A percentile compares a stretch with the other conserved stretches of the same genome.
phyloP scores from a whole-genome alignment of 2,797 vertebrate species.

The Pipistrellus pygmaeus region DNA sequence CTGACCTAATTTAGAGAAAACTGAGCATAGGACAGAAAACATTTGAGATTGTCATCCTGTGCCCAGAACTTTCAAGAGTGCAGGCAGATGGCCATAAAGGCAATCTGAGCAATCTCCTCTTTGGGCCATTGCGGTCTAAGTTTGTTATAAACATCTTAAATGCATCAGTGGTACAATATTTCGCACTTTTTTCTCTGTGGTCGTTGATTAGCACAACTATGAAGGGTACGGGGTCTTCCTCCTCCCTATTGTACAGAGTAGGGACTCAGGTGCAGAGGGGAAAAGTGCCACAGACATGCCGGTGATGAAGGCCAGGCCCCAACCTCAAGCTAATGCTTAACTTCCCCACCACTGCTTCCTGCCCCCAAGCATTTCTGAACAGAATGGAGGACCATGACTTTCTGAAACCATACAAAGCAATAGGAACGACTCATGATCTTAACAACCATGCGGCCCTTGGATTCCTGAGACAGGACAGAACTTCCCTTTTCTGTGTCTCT shows the following conservation, averaged over 20 bases:
- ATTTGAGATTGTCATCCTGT: neutral
- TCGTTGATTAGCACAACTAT: neutral
- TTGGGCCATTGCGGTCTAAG: neutral
- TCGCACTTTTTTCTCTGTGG: neutral
- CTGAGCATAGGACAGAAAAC: neutral
- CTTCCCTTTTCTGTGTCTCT: neutral
- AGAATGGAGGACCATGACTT: neutral
- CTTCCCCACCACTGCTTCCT: rapidly evolving
- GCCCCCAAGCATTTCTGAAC: rapidly evolving
- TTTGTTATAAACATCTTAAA: neutral
- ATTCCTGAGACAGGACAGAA: neutral
- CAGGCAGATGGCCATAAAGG: neutral
- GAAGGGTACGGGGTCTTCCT: neutral
- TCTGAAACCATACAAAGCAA: rapidly evolving
- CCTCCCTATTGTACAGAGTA: neutral
- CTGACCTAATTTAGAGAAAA: constrained; percentile 35
- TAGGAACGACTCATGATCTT: neutral
- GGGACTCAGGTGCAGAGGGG: neutral
- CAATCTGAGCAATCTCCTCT: neutral
- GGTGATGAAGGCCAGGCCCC: neutral
- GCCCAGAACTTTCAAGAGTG: neutral
- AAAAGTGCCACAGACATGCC: neutral
- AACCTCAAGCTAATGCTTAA: rapidly evolving
- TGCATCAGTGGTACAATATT: rapidly evolving
- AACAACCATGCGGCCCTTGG: no score